Percentiles rank a stretch among this genome's conserved stretches.
These are phyloP conservation scores for Orthonyx spaldingii DNA, from an alignment of 2,113 vertebrate genomes.

Conservation along the genomic window DNA sequence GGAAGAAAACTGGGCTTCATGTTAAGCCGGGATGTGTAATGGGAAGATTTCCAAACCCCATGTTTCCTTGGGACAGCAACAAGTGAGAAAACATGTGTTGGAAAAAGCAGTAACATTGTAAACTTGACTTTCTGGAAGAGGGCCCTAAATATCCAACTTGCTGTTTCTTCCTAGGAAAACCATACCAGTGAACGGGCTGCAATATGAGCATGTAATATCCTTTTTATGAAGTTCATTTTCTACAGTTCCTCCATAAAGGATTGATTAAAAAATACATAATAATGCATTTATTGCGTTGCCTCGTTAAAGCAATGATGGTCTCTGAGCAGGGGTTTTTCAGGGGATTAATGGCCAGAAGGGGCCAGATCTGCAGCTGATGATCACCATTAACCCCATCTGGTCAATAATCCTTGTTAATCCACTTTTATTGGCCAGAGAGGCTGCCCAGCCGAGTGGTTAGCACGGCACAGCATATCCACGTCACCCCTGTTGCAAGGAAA, in stretches of 20 bases:
- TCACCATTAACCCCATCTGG: constrained; percentile 61
- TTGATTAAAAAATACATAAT: background rate
- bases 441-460: background rate
- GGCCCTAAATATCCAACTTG: background rate
- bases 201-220: background rate
- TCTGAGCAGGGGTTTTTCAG: background rate
- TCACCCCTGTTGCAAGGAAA: background rate
- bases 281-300: background rate
- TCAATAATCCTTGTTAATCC: constrained; percentile 63
- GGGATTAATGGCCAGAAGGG: constrained; percentile 51
- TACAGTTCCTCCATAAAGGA: background rate
- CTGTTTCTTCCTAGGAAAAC: background rate
- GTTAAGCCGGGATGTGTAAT: background rate
- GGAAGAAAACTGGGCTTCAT: rapidly evolving
- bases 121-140: background rate
- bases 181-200: rapidly evolving
- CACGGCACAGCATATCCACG: background rate
- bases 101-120: rapidly evolving
- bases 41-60: background rate
- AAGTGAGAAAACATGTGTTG: background rate
- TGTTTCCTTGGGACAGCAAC: background rate
- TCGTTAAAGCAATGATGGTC: background rate
- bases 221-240: background rate
- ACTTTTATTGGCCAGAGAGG: constrained; percentile 42
- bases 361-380: constrained; percentile 47